Conservation (phyloP, 2,797 vertebrate species). For the Tamandua tetradactyla region DNA sequence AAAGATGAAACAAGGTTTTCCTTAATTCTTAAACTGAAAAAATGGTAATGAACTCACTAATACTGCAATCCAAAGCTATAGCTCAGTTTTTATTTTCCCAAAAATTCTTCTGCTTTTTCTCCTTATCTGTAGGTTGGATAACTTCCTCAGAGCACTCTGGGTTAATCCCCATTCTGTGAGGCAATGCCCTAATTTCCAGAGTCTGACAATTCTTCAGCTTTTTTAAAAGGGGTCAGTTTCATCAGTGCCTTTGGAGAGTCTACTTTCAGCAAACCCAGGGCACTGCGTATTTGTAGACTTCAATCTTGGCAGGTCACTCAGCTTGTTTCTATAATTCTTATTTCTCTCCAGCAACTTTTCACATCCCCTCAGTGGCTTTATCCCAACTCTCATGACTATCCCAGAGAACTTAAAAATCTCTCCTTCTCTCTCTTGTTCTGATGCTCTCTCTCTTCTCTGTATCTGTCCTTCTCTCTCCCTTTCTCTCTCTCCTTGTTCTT, state of each 20-base stretch:
- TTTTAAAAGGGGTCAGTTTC: background rate
- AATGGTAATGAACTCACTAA: background rate
- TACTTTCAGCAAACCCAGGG: background rate
- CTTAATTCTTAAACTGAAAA: background rate
- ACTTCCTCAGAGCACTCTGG: background rate
- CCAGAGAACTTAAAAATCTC: background rate
- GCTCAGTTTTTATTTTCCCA: background rate
- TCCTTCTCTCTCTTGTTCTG: too few species aligned
- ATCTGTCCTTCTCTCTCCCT: too few species aligned
- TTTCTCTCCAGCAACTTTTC: background rate
- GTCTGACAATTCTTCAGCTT: background rate
- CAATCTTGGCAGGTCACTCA: background rate
- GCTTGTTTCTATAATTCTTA: background rate
- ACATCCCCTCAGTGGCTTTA: background rate
- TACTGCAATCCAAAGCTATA: background rate
- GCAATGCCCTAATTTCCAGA: background rate
- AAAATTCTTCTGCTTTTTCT: background rate
- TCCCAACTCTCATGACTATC: background rate
- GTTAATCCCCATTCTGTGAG: background rate
- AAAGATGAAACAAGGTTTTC: background rate
- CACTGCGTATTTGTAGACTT: background rate
- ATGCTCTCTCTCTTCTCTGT: background rate
- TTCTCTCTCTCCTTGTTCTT: background rate
- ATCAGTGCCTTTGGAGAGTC: background rate
- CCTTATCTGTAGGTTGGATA: background rate